A percentile compares a stretch with the other conserved stretches of the same genome.
These are phyloP conservation scores for Hemicrepidius hirtus DNA, from an alignment of 2,888 invertebrate genomes.

Conservation along the genomic window DNA sequence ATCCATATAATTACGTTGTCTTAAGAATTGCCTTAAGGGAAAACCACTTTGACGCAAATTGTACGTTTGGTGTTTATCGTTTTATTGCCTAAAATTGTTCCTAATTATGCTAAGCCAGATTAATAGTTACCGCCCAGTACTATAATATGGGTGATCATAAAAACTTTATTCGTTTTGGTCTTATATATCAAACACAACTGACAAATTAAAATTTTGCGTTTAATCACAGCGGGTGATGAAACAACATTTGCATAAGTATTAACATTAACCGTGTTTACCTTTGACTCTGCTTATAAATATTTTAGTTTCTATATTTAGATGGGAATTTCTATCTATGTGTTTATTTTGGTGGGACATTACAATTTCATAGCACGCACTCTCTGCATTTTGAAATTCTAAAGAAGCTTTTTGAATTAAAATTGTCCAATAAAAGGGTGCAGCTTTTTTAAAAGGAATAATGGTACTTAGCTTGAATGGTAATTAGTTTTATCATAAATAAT, in stretches of 20 bases:
- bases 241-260: neutral
- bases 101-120: constrained; percentile 12
- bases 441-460: too few species aligned
- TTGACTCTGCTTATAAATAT: constrained; percentile 7
- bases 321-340: neutral
- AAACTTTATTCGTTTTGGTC: neutral
- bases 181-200: neutral
- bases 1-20: neutral
- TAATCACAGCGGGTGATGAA: neutral
- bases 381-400: too few species aligned
- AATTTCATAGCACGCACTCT: neutral
- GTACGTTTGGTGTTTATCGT: neutral
- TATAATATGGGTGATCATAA: neutral
- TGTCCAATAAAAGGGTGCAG: too few species aligned
- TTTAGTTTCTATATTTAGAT: constrained; percentile 9
- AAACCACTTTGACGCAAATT: neutral
- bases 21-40: neutral
- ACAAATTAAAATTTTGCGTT: neutral
- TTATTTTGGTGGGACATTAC: neutral
- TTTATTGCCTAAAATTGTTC: constrained; percentile 9
- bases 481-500: too few species aligned
- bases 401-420: too few species aligned
- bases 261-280: constrained; percentile 6
- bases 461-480: too few species aligned
- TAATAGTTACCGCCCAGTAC: constrained; percentile 7